These are phyloP conservation scores for Python bivittatus DNA, from an alignment of 2,113 vertebrate species.

Conservation along the genomic window DNA sequence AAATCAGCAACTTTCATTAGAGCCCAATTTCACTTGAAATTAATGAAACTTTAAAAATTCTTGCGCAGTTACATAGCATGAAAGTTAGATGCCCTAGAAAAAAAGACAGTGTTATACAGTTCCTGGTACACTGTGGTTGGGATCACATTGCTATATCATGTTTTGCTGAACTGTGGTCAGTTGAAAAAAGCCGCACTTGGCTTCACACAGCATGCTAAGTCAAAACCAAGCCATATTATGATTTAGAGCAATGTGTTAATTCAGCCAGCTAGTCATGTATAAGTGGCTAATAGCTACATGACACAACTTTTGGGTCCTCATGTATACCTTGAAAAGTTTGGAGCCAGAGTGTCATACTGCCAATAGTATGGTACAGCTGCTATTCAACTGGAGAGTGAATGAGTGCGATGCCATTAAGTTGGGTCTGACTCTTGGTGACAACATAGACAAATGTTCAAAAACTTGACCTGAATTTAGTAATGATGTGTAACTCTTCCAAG, in stretches of 20 bases:
- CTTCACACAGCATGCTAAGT: background rate
- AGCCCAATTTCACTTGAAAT: background rate
- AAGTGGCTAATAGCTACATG: background rate
- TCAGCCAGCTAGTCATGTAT: background rate
- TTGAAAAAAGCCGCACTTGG: background rate
- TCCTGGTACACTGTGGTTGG: background rate
- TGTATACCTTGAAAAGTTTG: background rate
- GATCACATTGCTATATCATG: background rate
- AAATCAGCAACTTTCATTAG: background rate
- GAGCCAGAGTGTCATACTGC: background rate
- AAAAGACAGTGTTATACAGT: background rate
- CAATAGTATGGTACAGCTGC: background rate
- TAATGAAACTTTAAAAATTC: background rate
- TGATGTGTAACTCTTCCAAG: background rate
- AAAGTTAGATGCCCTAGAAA: background rate
- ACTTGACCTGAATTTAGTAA: background rate
- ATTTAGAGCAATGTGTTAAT: background rate
- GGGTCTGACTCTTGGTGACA: background rate
- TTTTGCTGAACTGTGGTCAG: background rate
- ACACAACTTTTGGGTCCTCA: background rate
- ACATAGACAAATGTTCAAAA: background rate
- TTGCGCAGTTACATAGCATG: background rate
- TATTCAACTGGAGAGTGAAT: background rate
- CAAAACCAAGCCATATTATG: background rate
- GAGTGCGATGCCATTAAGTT: background rate